phyloP scores from a whole-genome alignment of 2,888 invertebrate genomes.

The Netelia melanura region DNA sequence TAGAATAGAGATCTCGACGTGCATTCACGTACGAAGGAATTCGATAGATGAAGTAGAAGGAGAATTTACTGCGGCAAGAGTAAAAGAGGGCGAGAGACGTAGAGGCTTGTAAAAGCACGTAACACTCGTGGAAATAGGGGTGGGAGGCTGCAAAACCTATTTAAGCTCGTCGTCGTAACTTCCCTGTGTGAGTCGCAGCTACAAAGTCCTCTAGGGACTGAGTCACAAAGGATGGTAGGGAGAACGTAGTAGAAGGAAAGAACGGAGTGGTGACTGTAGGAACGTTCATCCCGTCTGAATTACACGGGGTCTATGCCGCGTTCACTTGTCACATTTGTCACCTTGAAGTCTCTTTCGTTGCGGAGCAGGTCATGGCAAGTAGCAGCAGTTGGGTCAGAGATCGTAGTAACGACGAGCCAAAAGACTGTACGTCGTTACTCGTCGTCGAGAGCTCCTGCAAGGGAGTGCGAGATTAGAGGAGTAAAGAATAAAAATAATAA shows the following conservation, averaged over 20 bases:
- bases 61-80: slow-evolving; percentile 32
- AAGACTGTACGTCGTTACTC: slow-evolving; percentile 59
- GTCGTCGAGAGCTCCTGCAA: slow-evolving; percentile 41
- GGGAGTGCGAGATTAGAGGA: slow-evolving; percentile 35
- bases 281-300: slow-evolving; percentile 72
- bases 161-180: slow-evolving; percentile 54
- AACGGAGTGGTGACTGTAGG: slow-evolving; percentile 38
- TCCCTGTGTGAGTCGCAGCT: slow-evolving; percentile 36
- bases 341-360: slow-evolving; percentile 49
- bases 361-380: slow-evolving; percentile 44
- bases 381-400: slow-evolving; percentile 57
- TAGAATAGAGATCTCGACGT: slow-evolving; percentile 32
- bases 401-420: slow-evolving; percentile 47
- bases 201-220: slow-evolving; percentile 38
- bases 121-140: slow-evolving; percentile 47
- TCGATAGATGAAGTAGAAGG: slow-evolving; percentile 42
- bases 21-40: slow-evolving; percentile 42
- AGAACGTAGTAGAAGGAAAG: slow-evolving; percentile 25
- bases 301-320: slow-evolving; percentile 72
- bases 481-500: background rate
- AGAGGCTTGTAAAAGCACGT: slow-evolving; percentile 45
- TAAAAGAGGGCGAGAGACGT: background rate
- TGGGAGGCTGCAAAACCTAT: slow-evolving; percentile 49
- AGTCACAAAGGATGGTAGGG: slow-evolving; percentile 24
- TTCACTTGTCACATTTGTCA: slow-evolving; percentile 75